Evolutionary conservation across 2,797 vertebrate species (phyloP).

Genomic region (Chaunax sp.): DNA sequence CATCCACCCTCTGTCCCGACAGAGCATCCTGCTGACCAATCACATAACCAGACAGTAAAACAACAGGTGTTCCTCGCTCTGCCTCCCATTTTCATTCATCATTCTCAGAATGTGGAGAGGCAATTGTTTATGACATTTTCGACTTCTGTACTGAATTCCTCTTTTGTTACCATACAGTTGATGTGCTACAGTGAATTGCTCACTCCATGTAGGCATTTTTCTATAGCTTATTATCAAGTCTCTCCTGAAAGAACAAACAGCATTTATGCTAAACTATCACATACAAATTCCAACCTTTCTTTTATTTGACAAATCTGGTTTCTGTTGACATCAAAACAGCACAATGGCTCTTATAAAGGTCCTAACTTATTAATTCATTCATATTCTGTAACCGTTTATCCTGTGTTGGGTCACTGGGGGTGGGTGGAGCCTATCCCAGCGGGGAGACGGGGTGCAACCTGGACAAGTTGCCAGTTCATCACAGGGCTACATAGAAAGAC

Average conservation of each 20-base stretch:
- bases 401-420: too few relatives aligned
- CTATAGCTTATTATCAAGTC: too few relatives aligned
- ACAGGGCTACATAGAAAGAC: too few relatives aligned
- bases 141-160: background rate
- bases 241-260: background rate
- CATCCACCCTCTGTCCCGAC: background rate
- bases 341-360: background rate
- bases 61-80: slow-evolving; percentile 5
- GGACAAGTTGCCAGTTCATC: too few relatives aligned
- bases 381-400: too few relatives aligned
- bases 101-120: background rate
- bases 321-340: background rate
- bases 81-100: background rate
- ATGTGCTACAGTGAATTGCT: background rate
- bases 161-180: background rate
- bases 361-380: too few relatives aligned
- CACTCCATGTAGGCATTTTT: background rate
- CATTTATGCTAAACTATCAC: too few relatives aligned
- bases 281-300: background rate
- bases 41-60: slow-evolving; percentile 20
- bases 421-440: too few relatives aligned
- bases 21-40: slow-evolving; percentile 14
- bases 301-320: background rate
- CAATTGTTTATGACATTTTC: background rate
- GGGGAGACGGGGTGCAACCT: too few relatives aligned